These are phyloP conservation scores for Dicerorhinus sumatrensis DNA, from an alignment of 2,113 vertebrate species.

Conservation along the genomic window DNA sequence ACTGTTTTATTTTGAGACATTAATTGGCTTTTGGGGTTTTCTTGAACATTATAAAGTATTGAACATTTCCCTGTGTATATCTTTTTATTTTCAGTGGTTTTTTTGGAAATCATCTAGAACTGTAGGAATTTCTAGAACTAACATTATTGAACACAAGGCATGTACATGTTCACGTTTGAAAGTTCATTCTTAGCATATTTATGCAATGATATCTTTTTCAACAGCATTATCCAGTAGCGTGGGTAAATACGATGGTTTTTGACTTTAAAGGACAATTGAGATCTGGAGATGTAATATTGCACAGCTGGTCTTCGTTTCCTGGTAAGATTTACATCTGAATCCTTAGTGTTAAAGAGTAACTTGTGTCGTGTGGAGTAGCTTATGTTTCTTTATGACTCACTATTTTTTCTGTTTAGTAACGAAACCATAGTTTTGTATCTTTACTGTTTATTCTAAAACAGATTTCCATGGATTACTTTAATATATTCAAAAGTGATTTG, in stretches of 20 bases:
- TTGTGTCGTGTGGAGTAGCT: neutral
- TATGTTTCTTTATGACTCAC: neutral
- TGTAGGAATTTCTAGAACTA: slow-evolving; percentile 15
- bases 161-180: neutral
- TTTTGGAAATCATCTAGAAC: neutral
- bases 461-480: neutral
- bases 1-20: neutral
- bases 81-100: neutral
- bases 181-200: neutral
- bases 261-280: slow-evolving; percentile 98
- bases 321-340: slow-evolving; percentile 86
- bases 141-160: neutral
- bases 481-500: neutral
- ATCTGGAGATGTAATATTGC: slow-evolving; percentile 93
- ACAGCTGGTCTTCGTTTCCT: slow-evolving; percentile 99
- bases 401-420: slow-evolving; percentile 39
- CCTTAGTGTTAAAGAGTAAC: slow-evolving; percentile 26
- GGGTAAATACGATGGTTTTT: slow-evolving; percentile 99
- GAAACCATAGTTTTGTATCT: neutral
- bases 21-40: neutral
- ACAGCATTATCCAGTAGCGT: slow-evolving; percentile 98
- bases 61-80: neutral
- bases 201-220: slow-evolving; percentile 60
- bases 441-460: slow-evolving; percentile 20
- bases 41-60: neutral